These are phyloP conservation scores for Philaethria dido DNA, from an alignment of 2,888 invertebrate genomes.

Conservation along the genomic window DNA sequence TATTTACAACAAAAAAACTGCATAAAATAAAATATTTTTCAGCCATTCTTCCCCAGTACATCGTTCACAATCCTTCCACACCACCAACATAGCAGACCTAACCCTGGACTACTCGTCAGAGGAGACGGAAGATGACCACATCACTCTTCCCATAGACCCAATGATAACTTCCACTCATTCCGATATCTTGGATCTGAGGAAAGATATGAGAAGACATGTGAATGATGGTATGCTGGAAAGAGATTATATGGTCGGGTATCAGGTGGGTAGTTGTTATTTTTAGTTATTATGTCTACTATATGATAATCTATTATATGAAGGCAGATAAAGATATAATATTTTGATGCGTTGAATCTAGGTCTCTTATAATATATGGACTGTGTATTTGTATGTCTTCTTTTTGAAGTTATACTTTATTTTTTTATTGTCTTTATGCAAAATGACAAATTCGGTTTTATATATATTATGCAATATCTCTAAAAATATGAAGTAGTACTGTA, in stretches of 20 bases:
- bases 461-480: no score
- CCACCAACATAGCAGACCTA: slow-evolving; percentile 70
- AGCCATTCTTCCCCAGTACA: slow-evolving; percentile 81
- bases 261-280: slow-evolving; percentile 53
- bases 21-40: slow-evolving; percentile 33
- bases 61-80: slow-evolving; percentile 80
- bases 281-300: no score
- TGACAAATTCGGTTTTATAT: no score
- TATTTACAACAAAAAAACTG: no score
- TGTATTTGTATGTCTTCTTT: no score
- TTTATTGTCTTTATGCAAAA: no score
- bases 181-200: slow-evolving; percentile 68
- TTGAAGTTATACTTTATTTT: no score
- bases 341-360: no score
- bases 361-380: no score
- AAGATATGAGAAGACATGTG: slow-evolving; percentile 57
- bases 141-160: slow-evolving; percentile 64
- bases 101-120: slow-evolving; percentile 74
- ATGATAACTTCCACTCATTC: slow-evolving; percentile 76
- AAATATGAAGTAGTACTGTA: no score
- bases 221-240: slow-evolving; percentile 66
- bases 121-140: slow-evolving; percentile 68
- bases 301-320: no score
- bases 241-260: slow-evolving; percentile 68
- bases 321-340: no score